These are phyloP conservation scores for Tringa solitaria DNA, from an alignment of 2,113 vertebrate species.

Conservation along the genomic window DNA sequence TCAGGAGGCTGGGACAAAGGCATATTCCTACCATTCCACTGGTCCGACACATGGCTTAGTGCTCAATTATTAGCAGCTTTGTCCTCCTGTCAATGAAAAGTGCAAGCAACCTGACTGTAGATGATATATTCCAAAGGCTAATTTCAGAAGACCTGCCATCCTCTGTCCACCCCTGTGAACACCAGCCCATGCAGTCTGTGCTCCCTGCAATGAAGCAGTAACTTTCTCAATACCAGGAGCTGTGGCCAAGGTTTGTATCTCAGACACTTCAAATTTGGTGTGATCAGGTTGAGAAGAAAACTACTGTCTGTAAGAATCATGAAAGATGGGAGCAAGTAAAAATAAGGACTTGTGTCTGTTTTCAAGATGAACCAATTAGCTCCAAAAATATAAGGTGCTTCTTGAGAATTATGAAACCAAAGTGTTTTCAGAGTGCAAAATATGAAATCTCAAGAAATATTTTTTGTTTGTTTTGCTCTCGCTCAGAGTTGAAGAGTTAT, in stretches of 20 bases:
- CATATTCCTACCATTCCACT: background rate
- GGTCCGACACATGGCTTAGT: background rate
- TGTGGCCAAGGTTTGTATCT: background rate
- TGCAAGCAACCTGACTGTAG: background rate
- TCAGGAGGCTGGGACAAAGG: background rate
- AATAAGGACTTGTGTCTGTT: background rate
- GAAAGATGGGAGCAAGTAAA: background rate
- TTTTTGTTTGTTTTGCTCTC: background rate
- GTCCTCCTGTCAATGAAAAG: background rate
- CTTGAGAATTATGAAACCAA: background rate
- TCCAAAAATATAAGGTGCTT: background rate
- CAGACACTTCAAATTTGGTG: background rate
- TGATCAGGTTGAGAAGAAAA: background rate
- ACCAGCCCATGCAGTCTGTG: background rate
- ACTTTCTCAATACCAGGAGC: background rate
- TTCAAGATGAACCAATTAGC: background rate
- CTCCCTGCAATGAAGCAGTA: background rate
- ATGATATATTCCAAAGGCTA: background rate
- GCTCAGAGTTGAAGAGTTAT: background rate
- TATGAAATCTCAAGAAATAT: background rate
- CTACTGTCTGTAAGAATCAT: background rate
- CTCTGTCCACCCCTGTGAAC: background rate
- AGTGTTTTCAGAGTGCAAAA: background rate
- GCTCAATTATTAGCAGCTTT: background rate
- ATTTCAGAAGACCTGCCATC: background rate